A percentile compares a stretch with the other conserved stretches of the same genome.
phyloP scores from a whole-genome alignment of 2,888 invertebrate genomes.

The Leptodirus hochenwartii region DNA sequence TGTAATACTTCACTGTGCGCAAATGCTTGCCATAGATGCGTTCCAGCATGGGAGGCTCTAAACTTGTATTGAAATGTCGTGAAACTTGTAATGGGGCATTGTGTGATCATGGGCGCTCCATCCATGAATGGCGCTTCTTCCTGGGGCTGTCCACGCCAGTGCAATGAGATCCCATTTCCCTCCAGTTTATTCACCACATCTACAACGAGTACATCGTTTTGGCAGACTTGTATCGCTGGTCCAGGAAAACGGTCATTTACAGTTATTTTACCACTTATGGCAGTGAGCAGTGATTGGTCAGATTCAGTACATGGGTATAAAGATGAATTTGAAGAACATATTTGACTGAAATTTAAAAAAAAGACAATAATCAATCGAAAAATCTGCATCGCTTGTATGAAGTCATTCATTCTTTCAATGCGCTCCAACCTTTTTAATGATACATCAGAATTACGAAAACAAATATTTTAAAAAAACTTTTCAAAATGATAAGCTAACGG shows the following conservation, averaged over 20 bases:
- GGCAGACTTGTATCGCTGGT: conserved; percentile 43
- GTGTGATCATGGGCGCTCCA: conserved; percentile 58
- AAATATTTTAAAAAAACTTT: no score
- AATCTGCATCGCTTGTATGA: no score
- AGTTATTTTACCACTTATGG: not conserved
- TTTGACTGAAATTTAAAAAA: no score
- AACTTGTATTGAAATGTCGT: conserved; percentile 55
- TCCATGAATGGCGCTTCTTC: conserved; percentile 55
- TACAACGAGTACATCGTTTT: conserved; percentile 53
- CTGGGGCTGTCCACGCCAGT: conserved; percentile 66
- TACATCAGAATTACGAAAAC: no score
- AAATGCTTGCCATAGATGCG: conserved; percentile 57
- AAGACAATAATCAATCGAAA: no score
- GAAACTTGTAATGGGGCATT: conserved; percentile 51
- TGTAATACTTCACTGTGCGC: conserved; percentile 49
- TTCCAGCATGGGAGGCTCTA: conserved; percentile 45
- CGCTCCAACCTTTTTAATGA: no score
- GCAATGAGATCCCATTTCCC: conserved; percentile 47
- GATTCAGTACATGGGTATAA: no score
- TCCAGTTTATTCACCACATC: conserved; percentile 53
- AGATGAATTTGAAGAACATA: no score
- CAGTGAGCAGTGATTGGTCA: no score
- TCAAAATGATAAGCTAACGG: no score
- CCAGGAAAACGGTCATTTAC: conserved; percentile 28
- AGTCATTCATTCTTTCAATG: no score